phyloP scores from a whole-genome alignment of 2,888 invertebrate genomes.

The Lepidochrysops patricia region DNA sequence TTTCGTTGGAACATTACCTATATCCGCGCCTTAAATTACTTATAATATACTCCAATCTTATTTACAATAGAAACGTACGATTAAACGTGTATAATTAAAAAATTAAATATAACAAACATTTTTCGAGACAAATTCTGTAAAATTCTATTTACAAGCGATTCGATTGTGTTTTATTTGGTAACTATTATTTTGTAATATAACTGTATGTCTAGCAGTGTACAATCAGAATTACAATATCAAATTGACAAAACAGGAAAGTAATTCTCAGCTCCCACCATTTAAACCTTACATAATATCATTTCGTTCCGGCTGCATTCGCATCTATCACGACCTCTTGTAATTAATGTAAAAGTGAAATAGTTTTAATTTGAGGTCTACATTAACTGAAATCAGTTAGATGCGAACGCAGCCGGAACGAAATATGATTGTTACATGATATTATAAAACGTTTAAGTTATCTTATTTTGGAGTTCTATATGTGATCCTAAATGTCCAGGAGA shows the following conservation, averaged over 20 bases:
- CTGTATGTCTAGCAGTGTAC: neutral
- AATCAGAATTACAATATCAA: neutral
- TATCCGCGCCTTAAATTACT: conserved; percentile 8
- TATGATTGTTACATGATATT: too few species aligned
- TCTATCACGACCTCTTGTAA: too few species aligned
- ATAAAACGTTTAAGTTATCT: too few species aligned
- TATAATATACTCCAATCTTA: conserved; percentile 6
- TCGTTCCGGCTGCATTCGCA: too few species aligned
- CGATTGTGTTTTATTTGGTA: neutral
- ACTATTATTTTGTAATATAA: conserved; percentile 8
- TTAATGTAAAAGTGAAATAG: too few species aligned
- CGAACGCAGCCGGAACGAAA: too few species aligned
- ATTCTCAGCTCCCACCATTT: neutral
- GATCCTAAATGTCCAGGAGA: too few species aligned
- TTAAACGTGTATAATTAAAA: neutral
- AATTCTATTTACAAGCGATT: neutral
- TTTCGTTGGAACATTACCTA: neutral
- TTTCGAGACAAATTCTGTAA: neutral
- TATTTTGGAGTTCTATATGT: too few species aligned
- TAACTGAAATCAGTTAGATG: too few species aligned
- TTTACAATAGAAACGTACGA: neutral
- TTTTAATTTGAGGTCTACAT: too few species aligned
- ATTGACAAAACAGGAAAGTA: neutral
- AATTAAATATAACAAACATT: neutral
- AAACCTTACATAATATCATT: too few species aligned